Evolutionary conservation across 2,113 vertebrate species (phyloP).

Genomic region (Globicephala melas): DNA sequence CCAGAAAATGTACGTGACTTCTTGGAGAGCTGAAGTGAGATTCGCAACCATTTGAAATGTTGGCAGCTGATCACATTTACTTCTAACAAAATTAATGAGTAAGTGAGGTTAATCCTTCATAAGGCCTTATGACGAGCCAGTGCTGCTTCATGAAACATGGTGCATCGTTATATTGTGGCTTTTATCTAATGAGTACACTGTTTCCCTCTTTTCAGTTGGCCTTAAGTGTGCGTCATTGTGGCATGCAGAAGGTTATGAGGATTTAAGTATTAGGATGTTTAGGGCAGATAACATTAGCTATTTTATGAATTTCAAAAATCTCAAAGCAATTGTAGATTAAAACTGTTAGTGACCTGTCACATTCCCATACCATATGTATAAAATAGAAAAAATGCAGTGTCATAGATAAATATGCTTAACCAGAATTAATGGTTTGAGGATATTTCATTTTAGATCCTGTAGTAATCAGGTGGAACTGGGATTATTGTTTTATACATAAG

Average conservation of each 20-base stretch:
- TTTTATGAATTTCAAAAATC: conserved; percentile 70
- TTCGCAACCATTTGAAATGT: conserved; percentile 66
- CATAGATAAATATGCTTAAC: conserved; percentile 77
- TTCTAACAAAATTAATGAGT: conserved; percentile 68
- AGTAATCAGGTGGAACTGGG: conserved; percentile 51
- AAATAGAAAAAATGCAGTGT: conserved; percentile 68
- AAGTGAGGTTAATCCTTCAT: conserved; percentile 58
- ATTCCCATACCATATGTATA: conserved; percentile 67
- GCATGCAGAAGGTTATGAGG: conserved; percentile 53
- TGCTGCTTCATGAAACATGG: conserved; percentile 37
- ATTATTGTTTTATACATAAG: conserved; percentile 73
- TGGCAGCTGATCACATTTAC: conserved; percentile 78
- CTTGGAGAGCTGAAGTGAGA: conserved; percentile 64
- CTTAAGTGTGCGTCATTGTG: conserved; percentile 59
- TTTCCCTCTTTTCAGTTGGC: conserved; percentile 54
- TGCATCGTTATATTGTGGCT: conserved; percentile 35
- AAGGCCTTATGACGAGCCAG: conserved; percentile 64
- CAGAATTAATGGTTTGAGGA: conserved; percentile 71
- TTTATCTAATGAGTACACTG: conserved; percentile 50
- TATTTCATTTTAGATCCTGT: conserved; percentile 63
- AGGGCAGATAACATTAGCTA: conserved; percentile 71
- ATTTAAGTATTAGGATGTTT: conserved; percentile 63
- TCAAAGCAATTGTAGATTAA: conserved; percentile 68
- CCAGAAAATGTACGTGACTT: conserved; percentile 68
- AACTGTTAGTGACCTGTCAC: conserved; percentile 62